Evolutionary conservation across 2,113 vertebrate genomes (phyloP), one percentile per base, ranked within the genome.

Genomic region (Oncorhynchus clarkii): DNA sequence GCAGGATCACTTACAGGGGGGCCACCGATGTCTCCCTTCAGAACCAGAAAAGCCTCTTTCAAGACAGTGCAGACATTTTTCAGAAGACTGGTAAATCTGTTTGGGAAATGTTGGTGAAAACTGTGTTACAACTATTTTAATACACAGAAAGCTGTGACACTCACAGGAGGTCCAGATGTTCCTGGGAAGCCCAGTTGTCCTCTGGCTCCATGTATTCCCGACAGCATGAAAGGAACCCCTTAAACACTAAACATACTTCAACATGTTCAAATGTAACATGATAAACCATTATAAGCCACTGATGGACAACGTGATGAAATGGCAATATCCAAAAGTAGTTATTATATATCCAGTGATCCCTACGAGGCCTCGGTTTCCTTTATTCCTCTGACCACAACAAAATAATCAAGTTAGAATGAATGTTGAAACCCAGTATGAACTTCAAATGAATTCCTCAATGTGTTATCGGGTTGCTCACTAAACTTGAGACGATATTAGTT

Each of bases 101-200:
- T 5, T 31, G 29, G 29, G 29, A 31, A 31, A 31, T 31, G 29
- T 31, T 31, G 29, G 29, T 31, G 29, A 31, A 31, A 16, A 51
- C 49, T 51, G 3, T 51, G 48, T 65, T 51, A 4, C 48, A 5
- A 1, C 26, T 22, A 3, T 75, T 48, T 39, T 39, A 39, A 39
- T 39, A 39, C 65, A 24, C 12, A 70, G 20, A 59, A 2, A 80
- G 29, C 3, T 49, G 8, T 81, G 62, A 71, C 26, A 80, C 90
- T 87, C n/a, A 94, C 93, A 67, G 1, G 34, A 73, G 74, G 57
- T 77, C 92, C 93, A 70, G 87, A 0, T n/a, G 78, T 29, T 80
- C 93, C 93, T 39, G 76, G 81, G 39, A 91, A 90, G 72, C 93
- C 93, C 18, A 20, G 8, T 54, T 87, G 88, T 75, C 93, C 93